Evolutionary conservation across 2,113 vertebrate species (phyloP), one percentile per base, ranked within the genome.

Genomic region (Bombycilla garrulus): DNA sequence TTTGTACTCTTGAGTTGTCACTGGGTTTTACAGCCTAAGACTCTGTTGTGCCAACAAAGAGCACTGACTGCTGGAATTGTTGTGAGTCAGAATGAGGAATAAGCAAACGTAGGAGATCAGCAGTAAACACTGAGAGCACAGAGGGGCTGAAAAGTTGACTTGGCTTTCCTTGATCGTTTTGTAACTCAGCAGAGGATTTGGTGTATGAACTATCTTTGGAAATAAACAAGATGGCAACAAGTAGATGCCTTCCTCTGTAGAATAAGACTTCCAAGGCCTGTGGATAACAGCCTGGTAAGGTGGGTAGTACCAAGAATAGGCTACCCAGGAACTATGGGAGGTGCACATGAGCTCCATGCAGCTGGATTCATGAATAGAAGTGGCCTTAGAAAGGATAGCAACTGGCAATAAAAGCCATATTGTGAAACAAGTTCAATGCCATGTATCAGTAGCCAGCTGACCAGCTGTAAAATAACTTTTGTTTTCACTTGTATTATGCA

Each of bases 1-100:
- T 67, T 61, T 64, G 14, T 58, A 2, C 33, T 76, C 36, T 17
- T 17, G 47, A n/a, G 28, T 40, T 0, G 0, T 81, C 31, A 2
- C 26, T n/a, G 4, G 10, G 16, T 76, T 71, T 88, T 64, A 18
- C 35, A 57, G 79, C 66, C 5, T 11, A 12, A 62, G 35, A 15
- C 36, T 45, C 24, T 64, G 64, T 65, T 79, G 33, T 80, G 81
- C 48, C 31, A 77, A 23, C 64, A 24, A 11, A 40, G 21, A 69
- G n/a, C 6, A 13, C 24, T 28, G 58, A 5, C 64, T 57, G 42
- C 33, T 66, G 74, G 38, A 72, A 7, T 13, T 51, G 15, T 19
- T 64, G 10, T 21, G 24, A 22, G 50, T 81, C n/a, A 50, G 78
- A 85, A 65, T 5, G 21, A 58, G 58, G 45, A 60, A 17, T 8